Conservation (phyloP, 1,140 invertebrate genomes). For the Scaptodrosophila lebanonensis region DNA sequence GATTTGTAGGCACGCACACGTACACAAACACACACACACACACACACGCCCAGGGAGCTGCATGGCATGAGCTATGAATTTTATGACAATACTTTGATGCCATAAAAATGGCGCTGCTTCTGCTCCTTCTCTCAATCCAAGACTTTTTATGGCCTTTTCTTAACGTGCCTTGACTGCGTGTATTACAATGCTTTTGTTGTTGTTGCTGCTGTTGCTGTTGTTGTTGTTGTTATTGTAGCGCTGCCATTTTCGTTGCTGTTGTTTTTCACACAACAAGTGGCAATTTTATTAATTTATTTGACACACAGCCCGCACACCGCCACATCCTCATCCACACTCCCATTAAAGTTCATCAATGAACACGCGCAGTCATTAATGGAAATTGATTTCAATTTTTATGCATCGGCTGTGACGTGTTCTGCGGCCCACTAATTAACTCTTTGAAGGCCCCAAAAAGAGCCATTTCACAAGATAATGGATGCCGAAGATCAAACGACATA, state of each 20-base stretch:
- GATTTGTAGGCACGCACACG: too few species aligned
- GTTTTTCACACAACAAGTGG: slow-evolving; percentile 33
- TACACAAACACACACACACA: too few species aligned
- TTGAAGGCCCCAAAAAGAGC: too few species aligned
- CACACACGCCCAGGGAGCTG: too few species aligned
- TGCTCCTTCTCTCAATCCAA: slow-evolving; percentile 6
- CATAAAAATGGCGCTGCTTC: slow-evolving; percentile 24
- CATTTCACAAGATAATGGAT: too few species aligned
- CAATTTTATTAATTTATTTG: slow-evolving; percentile 39
- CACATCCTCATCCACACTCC: slow-evolving; percentile 6
- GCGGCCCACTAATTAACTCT: too few species aligned
- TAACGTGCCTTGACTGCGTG: too few species aligned
- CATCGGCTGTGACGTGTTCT: not conserved
- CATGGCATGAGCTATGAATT: slow-evolving; percentile 3
- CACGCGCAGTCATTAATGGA: slow-evolving; percentile 20
- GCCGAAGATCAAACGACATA: too few species aligned
- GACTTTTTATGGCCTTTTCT: slow-evolving; percentile 9
- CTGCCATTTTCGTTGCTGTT: slow-evolving; percentile 2
- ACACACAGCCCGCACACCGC: not conserved
- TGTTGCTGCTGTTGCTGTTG: not conserved
- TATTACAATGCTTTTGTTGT: not conserved
- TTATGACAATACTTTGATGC: slow-evolving; percentile 16
- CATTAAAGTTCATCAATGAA: slow-evolving; percentile 20
- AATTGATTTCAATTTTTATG: slow-evolving; percentile 23
- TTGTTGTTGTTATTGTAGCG: not conserved